phyloP scores from a whole-genome alignment of 2,797 vertebrate genomes.

The Lindbergichthys nudifrons region DNA sequence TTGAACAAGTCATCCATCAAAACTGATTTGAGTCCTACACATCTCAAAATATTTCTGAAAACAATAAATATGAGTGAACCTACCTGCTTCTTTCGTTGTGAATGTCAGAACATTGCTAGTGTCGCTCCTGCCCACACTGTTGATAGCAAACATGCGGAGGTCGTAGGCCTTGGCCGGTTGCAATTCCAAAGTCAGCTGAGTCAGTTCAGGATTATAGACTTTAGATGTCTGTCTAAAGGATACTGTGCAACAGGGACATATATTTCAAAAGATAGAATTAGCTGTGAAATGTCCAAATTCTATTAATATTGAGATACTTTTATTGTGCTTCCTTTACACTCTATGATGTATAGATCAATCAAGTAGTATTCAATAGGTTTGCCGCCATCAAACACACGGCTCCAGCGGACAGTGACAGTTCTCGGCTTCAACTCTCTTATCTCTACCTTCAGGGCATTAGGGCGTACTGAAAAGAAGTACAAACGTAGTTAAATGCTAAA shows the following conservation, averaged over 20 bases:
- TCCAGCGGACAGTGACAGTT: constrained; percentile 70
- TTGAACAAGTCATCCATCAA: neutral
- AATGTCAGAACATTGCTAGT: constrained; percentile 71
- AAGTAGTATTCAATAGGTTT: constrained; percentile 64
- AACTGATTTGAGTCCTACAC: neutral
- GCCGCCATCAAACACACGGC: constrained; percentile 67
- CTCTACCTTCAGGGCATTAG: constrained; percentile 61
- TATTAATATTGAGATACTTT: neutral
- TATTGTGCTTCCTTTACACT: constrained; percentile 43
- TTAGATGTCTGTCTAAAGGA: constrained; percentile 48
- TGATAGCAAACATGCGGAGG: constrained; percentile 70
- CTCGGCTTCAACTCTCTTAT: constrained; percentile 65
- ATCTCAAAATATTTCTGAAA: neutral
- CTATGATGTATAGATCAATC: constrained; percentile 68
- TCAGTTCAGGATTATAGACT: constrained; percentile 41
- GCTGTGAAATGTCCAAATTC: neutral
- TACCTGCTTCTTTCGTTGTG: constrained; percentile 77
- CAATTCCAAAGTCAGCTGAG: constrained; percentile 69
- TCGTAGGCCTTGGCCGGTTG: constrained; percentile 69
- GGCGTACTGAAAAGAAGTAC: constrained; percentile 46
- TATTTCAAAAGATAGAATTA: neutral
- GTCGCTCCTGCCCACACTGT: constrained; percentile 68
- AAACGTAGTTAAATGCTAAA: neutral
- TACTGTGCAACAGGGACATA: constrained; percentile 48
- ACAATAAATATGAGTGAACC: neutral